Evolutionary conservation across 2,888 invertebrate species (phyloP).

Genomic region (Hydropsyche betteni): DNA sequence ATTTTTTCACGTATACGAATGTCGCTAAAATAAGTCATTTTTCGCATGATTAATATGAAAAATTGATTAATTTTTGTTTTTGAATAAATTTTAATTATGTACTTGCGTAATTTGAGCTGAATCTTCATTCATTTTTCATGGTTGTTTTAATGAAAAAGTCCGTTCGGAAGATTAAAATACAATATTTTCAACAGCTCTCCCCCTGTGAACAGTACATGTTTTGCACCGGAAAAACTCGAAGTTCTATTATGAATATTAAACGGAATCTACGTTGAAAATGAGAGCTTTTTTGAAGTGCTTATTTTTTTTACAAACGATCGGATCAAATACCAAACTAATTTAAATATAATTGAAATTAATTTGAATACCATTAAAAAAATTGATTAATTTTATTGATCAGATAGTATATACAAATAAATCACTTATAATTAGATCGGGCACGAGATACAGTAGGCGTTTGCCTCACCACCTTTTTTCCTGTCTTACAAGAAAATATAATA

Average conservation of each 20-base stretch:
- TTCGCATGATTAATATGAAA: not conserved
- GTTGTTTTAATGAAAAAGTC: conserved; percentile 15
- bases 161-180: not conserved
- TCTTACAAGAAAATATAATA: too few species aligned
- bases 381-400: too few species aligned
- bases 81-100: too few species aligned
- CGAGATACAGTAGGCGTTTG: conserved; percentile 6
- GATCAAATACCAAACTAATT: too few species aligned
- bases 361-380: too few species aligned
- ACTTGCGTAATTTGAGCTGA: too few species aligned
- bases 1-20: not conserved
- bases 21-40: not conserved
- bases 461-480: conserved; percentile 11
- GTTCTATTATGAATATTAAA: conserved; percentile 18
- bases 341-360: too few species aligned
- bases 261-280: not conserved
- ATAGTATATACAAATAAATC: too few species aligned
- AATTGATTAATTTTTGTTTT: too few species aligned
- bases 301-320: too few species aligned
- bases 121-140: not conserved
- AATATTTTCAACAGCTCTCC: not conserved
- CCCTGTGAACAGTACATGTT: not conserved
- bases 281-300: too few species aligned
- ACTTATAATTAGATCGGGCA: too few species aligned
- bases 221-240: not conserved